A percentile compares a stretch with the other conserved stretches of the same genome.
phyloP scores from a whole-genome alignment of 2,113 vertebrate genomes.

The Mugil cephalus region DNA sequence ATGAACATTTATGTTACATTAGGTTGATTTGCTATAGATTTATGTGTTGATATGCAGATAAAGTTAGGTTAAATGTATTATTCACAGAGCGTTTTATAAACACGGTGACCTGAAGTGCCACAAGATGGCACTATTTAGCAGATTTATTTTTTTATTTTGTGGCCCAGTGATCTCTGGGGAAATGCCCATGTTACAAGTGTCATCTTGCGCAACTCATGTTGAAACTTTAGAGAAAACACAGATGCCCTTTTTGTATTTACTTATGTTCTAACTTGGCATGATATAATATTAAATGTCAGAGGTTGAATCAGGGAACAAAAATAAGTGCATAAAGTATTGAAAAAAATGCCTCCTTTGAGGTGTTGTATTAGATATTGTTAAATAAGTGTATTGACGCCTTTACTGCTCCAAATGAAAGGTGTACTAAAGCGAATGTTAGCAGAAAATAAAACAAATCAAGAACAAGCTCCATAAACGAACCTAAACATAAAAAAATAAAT shows the following conservation, averaged over 20 bases:
- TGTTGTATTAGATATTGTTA: no score
- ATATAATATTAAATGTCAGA: background rate
- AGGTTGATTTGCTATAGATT: no score
- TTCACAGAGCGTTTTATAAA: no score
- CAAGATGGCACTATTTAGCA: constrained; percentile 53
- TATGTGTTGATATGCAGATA: no score
- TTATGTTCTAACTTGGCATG: background rate
- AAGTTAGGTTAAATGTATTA: no score
- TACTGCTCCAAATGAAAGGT: background rate
- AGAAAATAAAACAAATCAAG: background rate
- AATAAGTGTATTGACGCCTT: background rate
- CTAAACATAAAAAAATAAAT: no score
- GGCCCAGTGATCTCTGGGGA: background rate
- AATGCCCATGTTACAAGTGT: constrained; percentile 13
- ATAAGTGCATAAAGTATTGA: no score
- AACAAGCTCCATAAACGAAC: background rate
- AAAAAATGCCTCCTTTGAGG: no score
- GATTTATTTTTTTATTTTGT: background rate
- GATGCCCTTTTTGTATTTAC: constrained; percentile 1
- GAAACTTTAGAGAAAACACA: constrained; percentile 42
- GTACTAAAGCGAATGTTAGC: background rate
- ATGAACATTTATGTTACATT: no score
- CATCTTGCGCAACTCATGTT: constrained; percentile 35
- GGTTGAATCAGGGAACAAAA: background rate
- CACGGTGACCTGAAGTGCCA: constrained; percentile 11